Evolutionary conservation across 2,113 vertebrate genomes (phyloP).

Genomic region (Sclerurus mexicanus): DNA sequence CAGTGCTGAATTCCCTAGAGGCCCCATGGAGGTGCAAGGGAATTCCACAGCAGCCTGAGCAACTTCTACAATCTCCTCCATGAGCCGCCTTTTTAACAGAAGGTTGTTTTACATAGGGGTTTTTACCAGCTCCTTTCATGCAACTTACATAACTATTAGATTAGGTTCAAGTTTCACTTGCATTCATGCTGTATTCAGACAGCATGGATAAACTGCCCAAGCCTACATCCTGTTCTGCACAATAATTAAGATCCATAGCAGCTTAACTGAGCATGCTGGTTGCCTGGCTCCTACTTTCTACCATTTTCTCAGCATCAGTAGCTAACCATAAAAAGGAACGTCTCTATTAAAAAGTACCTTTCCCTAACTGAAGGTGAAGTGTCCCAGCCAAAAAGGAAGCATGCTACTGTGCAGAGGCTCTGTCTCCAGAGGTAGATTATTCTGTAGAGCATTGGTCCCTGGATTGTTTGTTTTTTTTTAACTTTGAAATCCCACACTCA

Average conservation of each 20-base stretch:
- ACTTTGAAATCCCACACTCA: not conserved
- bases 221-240: not conserved
- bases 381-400: not conserved
- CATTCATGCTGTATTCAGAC: not conserved
- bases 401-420: not conserved
- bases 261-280: not conserved
- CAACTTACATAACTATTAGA: not conserved
- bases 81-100: not conserved
- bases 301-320: not conserved
- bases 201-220: not conserved
- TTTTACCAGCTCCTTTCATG: not conserved
- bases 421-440: not conserved
- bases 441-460: not conserved
- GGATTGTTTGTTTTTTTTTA: not conserved
- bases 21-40: no score
- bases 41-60: not conserved
- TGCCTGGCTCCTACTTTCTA: not conserved
- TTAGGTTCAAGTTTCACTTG: slow-evolving; percentile 4
- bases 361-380: not conserved
- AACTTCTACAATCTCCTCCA: not conserved
- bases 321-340: not conserved
- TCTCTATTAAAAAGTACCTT: not conserved
- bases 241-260: not conserved
- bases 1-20: not conserved
- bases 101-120: not conserved